Conservation (phyloP, 2,113 vertebrate species). For the Rafetus swinhoei region DNA sequence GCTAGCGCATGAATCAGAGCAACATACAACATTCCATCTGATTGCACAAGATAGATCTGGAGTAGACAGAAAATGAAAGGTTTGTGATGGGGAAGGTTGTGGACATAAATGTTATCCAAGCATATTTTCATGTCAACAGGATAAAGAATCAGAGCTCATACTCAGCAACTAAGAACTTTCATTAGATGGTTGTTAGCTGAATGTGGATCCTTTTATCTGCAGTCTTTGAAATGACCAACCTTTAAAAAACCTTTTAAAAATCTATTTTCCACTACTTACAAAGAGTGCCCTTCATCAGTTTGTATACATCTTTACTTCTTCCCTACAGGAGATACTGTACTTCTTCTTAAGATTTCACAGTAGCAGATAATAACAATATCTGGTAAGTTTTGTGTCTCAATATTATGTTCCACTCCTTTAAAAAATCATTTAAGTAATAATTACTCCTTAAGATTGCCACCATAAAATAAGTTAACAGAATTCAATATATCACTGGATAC, state of each 20-base stretch:
- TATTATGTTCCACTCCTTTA: neutral
- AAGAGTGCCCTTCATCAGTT: neutral
- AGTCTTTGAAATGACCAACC: constrained; percentile 25
- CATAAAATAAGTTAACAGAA: constrained; percentile 1
- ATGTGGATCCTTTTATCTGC: neutral
- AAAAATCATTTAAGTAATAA: neutral
- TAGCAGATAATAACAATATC: neutral
- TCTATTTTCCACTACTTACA: constrained; percentile 28
- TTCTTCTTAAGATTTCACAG: neutral
- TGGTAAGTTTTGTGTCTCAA: neutral
- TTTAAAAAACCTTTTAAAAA: neutral
- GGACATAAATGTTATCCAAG: neutral
- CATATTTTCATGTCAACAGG: neutral
- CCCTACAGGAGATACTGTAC: neutral
- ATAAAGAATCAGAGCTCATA: neutral
- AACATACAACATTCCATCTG: neutral
- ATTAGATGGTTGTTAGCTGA: constrained; percentile 23
- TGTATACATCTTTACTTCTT: neutral
- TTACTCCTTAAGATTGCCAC: neutral
- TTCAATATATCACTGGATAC: neutral
- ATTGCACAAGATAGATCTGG: neutral
- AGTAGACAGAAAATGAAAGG: constrained; percentile 22
- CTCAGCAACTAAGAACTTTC: neutral
- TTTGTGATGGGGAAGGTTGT: neutral
- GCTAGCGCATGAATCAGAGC: neutral